Base-by-base conservation (phyloP, 2,797 vertebrate genomes). In the Rhynchonycteris naso region DNA sequence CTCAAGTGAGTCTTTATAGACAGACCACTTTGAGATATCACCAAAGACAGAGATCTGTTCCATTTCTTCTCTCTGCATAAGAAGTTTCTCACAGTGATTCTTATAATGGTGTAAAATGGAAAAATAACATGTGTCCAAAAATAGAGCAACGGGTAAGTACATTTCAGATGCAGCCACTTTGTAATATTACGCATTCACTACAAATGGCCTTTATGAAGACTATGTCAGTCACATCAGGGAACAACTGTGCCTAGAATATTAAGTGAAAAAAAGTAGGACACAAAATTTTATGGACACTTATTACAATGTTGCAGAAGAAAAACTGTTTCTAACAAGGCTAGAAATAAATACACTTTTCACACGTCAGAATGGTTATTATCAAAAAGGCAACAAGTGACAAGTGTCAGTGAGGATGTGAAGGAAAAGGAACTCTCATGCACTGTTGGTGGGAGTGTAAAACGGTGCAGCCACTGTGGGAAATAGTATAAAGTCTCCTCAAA, bases 201-300 rank as follows among this genome's bases (percentile, higher is more conserved):
- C 88, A 69, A 61, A 68, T 35, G 65, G 54, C 59, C 50, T 75
- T 75, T 84, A 54, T 43, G 78, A 88, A 81, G 78, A 43, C 13
- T 6, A 11, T 19, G 66, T 71, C 0, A 22, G 66, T 71, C 0
- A 22, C 54, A 38, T 76, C 8, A n/a, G 52, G 33, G 69, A 81
- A 61, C 47, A 81, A 61, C 47, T 38, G 87, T 88, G 83, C 83
- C 88, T 63, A 52, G 87, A 93, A 94, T 85, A 68, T 50, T 91
- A 93, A 93, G 61, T 90, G 78, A n/a, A n/a, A 21, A 83, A 71
- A 94, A 93, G 83, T 59, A 79, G 94, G 95, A 47, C 80, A 87
- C 79, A 59, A 22, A 89, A 71, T 61, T 75, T 71, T 56, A 83
- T 71, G 95, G 63, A 54, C 52, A 33, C 43, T 93, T 80, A 90